phyloP scores from a whole-genome alignment of 2,888 invertebrate genomes.

The Toxonevra muliebris region DNA sequence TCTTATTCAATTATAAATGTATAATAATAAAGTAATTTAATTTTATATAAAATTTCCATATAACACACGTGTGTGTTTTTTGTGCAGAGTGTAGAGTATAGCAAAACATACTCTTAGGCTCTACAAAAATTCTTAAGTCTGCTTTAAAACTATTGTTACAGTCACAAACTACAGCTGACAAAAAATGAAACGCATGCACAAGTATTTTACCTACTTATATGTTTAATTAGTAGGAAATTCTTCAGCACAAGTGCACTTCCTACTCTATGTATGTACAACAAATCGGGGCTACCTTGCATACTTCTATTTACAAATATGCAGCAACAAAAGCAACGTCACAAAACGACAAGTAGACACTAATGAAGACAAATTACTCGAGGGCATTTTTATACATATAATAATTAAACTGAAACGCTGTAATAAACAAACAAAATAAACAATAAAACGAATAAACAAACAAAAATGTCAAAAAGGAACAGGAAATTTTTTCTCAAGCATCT shows the following conservation, averaged over 20 bases:
- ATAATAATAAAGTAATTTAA: too few species aligned
- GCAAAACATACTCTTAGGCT: conserved; percentile 37
- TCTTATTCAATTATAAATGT: too few species aligned
- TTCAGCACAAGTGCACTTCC: background rate
- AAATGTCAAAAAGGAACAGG: conserved; percentile 20
- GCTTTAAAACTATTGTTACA: conserved; percentile 54
- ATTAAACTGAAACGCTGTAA: conserved; percentile 42
- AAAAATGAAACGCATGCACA: conserved; percentile 14
- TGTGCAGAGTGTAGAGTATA: background rate
- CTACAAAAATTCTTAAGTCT: conserved; percentile 24
- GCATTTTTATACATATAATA: conserved; percentile 63
- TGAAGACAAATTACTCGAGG: conserved; percentile 65
- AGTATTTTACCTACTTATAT: conserved; percentile 34
- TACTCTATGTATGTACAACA: background rate
- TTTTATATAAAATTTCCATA: too few species aligned
- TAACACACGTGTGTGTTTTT: too few species aligned
- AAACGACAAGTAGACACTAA: conserved; percentile 65
- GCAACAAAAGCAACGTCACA: background rate
- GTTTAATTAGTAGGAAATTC: conserved; percentile 56
- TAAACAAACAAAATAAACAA: conserved; percentile 9
- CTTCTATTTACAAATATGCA: background rate
- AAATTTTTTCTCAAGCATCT: conserved; percentile 29
- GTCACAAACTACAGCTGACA: conserved; percentile 48
- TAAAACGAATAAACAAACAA: conserved; percentile 8
- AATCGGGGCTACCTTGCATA: background rate